Base-by-base conservation (phyloP, 92 coral and sea anemone genomes). In the Pocillopora meandrina region DNA sequence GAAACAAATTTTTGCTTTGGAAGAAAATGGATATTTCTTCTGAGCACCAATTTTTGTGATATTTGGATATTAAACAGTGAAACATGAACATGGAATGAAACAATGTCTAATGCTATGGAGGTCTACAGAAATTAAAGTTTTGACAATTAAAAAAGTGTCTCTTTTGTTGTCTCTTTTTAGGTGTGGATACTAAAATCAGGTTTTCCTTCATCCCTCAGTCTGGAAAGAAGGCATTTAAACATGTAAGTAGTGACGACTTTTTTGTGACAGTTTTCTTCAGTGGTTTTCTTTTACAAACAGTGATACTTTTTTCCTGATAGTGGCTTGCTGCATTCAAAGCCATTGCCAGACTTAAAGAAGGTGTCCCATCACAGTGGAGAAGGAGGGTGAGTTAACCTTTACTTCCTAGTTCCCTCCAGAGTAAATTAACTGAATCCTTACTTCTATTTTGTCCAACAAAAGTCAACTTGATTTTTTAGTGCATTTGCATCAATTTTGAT, bases 281-380 rank as follows among this genome's bases (percentile, higher is more conserved):
- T 26, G 31, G 31, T 26, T 26, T 26, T 26, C 31, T 26, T 26
- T 26, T 26, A 26, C 31, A 26, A 26, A 26, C 0, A 26, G 1
- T 26, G 31, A 26, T 26, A 0, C 31, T 26, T 33, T 66, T 67
- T 52, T 19, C 65, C 59, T 76, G 67, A 5, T 61, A 96, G 99
- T 96, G 99, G 99, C 86, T 96, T 52, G 99, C 93, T 96, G 98
- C 99, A 1, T 96, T 94, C 87, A 96, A 96, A 81, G 95, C 99
- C 47, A 91, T 96, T n/a, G 98, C 99, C 23, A 91, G 99, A 2
- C 85, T 92, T 20, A 97, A 95, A 31, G 93, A 94, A 61, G 99
- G 99, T 13, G 91, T 96, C 12, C 99, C 99, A 2, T 82, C 88
- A 1, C 94, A 87, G 17, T 96, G 99, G 99, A 82, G 99, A 86